phyloP scores from a whole-genome alignment of 2,888 invertebrate genomes.

The Stenolophus ochropezus region DNA sequence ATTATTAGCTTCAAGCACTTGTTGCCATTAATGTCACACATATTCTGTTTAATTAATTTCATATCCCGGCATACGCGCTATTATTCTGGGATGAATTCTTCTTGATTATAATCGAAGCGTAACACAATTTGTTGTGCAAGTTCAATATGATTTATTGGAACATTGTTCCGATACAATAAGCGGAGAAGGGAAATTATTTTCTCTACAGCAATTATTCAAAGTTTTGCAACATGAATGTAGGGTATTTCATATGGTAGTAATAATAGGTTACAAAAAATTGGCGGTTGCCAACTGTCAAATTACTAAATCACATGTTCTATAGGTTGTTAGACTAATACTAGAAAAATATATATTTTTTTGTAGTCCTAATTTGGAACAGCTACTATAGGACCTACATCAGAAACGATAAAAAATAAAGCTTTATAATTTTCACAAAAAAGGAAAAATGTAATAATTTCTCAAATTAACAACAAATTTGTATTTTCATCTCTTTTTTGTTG shows the following conservation, averaged over 20 bases:
- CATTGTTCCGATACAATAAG: not conserved
- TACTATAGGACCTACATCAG: not conserved
- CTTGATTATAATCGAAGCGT: not conserved
- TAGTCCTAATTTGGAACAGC: no score
- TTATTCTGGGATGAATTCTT: not conserved
- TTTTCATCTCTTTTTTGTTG: no score
- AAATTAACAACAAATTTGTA: no score
- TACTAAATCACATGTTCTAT: not conserved
- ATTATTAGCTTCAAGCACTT: conserved; percentile 13
- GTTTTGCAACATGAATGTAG: not conserved
- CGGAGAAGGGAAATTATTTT: not conserved
- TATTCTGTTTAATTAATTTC: conserved; percentile 26
- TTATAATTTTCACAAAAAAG: no score
- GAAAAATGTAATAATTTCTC: no score
- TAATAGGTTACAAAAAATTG: not conserved
- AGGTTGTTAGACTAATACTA: not conserved
- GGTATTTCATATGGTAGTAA: not conserved
- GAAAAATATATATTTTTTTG: no score
- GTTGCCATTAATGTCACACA: conserved; percentile 7
- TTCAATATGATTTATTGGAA: not conserved
- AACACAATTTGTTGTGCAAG: not conserved
- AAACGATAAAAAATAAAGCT: no score
- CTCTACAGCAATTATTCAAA: not conserved
- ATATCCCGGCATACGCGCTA: not conserved
- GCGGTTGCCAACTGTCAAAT: not conserved